Evolutionary conservation across 1,140 invertebrate genomes (phyloP).

Genomic region (Atta colombica): DNA sequence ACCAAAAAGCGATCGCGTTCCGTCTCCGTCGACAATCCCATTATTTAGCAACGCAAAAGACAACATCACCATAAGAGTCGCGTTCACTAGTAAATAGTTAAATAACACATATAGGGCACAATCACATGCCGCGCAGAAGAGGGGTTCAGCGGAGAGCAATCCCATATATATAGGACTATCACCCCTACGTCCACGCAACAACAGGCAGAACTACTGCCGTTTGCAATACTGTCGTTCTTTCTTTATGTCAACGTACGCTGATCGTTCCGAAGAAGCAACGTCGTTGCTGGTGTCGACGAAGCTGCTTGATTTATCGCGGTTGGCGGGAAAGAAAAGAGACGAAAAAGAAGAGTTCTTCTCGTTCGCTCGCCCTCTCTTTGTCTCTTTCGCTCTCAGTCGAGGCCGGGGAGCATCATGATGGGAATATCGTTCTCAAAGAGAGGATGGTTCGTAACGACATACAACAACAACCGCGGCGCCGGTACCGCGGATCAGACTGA

Average conservation of each 20-base stretch:
- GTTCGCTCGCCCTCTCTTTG: neutral
- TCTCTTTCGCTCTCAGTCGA: conserved; percentile 36
- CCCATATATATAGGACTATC: neutral
- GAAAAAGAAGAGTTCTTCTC: conserved; percentile 21
- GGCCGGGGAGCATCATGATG: conserved; percentile 57
- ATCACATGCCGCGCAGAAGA: conserved; percentile 38
- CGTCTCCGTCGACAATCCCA: conserved; percentile 31
- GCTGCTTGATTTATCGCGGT: conserved; percentile 18
- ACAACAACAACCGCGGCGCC: conserved; percentile 47
- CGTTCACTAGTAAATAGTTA: conserved; percentile 39
- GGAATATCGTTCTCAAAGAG: conserved; percentile 34
- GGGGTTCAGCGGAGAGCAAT: conserved; percentile 1
- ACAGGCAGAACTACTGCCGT: conserved; percentile 45
- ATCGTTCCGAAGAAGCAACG: conserved; percentile 64
- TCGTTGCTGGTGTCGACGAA: conserved; percentile 65
- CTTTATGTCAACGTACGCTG: conserved; percentile 65
- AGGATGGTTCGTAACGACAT: neutral
- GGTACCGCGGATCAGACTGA: conserved; percentile 69
- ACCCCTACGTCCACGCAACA: conserved; percentile 37
- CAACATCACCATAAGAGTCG: conserved; percentile 30
- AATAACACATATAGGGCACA: conserved; percentile 38
- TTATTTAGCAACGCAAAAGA: conserved; percentile 46
- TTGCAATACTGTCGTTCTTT: conserved; percentile 54
- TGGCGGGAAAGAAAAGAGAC: neutral
- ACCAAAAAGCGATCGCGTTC: conserved; percentile 40